These are phyloP conservation scores for Acridotheres tristis DNA, from an alignment of 2,797 vertebrate genomes.

Conservation along the genomic window DNA sequence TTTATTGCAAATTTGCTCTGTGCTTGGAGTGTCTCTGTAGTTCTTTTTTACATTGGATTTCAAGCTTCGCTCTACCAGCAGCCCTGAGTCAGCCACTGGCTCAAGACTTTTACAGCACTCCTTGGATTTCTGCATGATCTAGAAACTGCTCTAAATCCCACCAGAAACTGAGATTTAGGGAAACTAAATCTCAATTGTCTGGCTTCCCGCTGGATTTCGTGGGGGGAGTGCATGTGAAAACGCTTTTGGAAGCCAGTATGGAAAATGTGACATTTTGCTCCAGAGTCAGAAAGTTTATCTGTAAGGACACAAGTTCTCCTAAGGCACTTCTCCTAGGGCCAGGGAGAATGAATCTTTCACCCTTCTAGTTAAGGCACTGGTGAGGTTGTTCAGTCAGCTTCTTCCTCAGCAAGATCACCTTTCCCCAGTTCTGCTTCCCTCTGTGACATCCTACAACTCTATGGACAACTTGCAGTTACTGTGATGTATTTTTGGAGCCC, in stretches of 20 bases:
- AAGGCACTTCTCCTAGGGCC: neutral
- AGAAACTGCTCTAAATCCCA: neutral
- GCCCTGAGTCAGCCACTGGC: neutral
- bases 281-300: neutral
- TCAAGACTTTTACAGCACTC: neutral
- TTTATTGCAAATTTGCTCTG: neutral
- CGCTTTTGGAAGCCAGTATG: neutral
- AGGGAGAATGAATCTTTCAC: neutral
- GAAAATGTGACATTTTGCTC: neutral
- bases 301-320: neutral
- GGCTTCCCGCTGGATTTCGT: neutral
- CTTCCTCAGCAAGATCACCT: neutral
- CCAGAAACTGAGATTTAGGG: neutral
- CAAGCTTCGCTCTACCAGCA: neutral
- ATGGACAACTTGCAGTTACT: neutral
- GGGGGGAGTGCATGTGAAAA: neutral
- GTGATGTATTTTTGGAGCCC: neutral
- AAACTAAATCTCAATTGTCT: neutral
- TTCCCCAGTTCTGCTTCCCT: neutral
- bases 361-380: neutral
- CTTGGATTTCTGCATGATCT: neutral
- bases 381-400: neutral
- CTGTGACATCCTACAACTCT: neutral
- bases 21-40: neutral
- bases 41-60: neutral